These are phyloP conservation scores for Natator depressus DNA, from an alignment of 2,113 vertebrate genomes.

Conservation along the genomic window DNA sequence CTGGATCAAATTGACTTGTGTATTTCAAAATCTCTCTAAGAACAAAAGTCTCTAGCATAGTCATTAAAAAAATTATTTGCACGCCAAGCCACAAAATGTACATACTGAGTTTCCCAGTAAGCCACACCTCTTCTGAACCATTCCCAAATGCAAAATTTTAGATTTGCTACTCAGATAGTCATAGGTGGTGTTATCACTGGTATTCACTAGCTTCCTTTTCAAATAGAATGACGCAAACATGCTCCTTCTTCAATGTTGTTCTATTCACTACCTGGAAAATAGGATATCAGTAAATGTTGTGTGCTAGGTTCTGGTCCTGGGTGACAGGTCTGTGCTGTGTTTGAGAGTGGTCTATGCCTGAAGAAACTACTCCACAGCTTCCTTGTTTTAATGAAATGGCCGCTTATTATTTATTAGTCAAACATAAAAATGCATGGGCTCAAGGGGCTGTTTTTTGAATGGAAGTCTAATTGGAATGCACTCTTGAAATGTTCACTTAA, in stretches of 20 bases:
- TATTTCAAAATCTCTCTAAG: not conserved
- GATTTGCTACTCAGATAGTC: not conserved
- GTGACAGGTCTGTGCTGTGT: not conserved
- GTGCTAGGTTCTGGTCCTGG: not conserved
- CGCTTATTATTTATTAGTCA: not conserved
- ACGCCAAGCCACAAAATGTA: not conserved
- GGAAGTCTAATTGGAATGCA: not conserved
- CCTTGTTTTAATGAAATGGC: not conserved
- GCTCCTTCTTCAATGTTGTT: not conserved
- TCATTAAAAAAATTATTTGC: not conserved
- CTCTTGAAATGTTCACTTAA: not conserved
- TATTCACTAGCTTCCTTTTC: not conserved
- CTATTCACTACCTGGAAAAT: not conserved
- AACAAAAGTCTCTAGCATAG: accelerated
- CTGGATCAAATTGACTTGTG: not conserved
- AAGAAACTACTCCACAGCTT: not conserved
- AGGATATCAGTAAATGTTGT: not conserved
- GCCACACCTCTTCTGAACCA: not conserved
- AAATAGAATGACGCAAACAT: not conserved
- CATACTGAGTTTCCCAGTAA: not conserved
- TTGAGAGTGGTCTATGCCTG: not conserved
- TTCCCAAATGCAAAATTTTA: not conserved
- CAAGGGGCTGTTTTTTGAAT: not conserved
- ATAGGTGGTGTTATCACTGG: not conserved
- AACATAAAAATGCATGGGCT: not conserved